Base-by-base conservation (phyloP, 2,113 vertebrate genomes). In the Oryzias curvinotus region DNA sequence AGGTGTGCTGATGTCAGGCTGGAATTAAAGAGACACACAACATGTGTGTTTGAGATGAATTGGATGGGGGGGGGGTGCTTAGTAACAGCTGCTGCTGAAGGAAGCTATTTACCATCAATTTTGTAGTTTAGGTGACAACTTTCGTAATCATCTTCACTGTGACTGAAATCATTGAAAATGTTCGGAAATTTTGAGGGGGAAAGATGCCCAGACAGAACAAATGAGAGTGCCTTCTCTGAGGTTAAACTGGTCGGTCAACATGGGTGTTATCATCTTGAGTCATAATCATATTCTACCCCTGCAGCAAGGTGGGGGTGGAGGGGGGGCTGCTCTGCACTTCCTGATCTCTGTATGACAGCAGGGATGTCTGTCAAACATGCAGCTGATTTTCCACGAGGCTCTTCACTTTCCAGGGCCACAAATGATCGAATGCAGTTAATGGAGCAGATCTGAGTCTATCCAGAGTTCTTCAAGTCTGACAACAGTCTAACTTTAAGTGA, bases 231-330 rank as follows among this genome's bases (percentile, higher is more conserved):
- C 21, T 23, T 23, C 21, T 36, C 8, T 36, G 30, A 36, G 7
- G 30, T 36, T 78, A 86, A 91, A 91, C 90, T 78, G 87, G 90
- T 90, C 85, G 79, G 77, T 83, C 88, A 61, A 79, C 82, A 74
- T 87, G 85, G 63, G 67, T 80, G 74, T 78, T 64, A 76, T 71
- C 66, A 62, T 71, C 56, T 70, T 5, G 14, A 45, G 42, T 10
- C 7, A 6, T 65, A 53, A 66, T 67, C 66, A 26, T 65, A 59
- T 67, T 71, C 64, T 47, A 64, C 68, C 50, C 21, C 21, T 15
- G 71, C 1, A 52, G 61, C 28, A 57, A 23, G 21, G 21, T 23
- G 21, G 21, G 21, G 21, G 21, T 21, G 21, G 21, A 23, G 21
- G 21, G 21, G 21, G 21, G 21, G 21, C 70, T 57, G 43, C 61